Evolutionary conservation across 2,888 invertebrate genomes (phyloP), one percentile per base, ranked within the genome.

Genomic region (Cynaeus angustus): DNA sequence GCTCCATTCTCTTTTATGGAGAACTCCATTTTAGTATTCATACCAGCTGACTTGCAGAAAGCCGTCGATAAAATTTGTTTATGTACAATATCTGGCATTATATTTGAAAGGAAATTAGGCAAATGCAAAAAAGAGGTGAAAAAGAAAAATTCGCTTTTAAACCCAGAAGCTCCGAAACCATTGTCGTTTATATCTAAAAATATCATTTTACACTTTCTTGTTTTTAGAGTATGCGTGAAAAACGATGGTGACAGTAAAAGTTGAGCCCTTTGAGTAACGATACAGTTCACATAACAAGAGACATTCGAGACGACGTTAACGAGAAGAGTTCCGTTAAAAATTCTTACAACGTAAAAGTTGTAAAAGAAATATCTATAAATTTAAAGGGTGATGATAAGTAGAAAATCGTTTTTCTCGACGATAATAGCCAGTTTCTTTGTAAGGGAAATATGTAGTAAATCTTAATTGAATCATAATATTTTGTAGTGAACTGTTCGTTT

Each of bases 1-100:
- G 56, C 33, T 26, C 56, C 56, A 66, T 66, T 66, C 66, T 30
- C 46, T 66, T 66, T 66, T 66, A 66, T 66, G 56, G 33, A 43
- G 21, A 41, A 13, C 33, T 41, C 52, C 37, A 38, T 43, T 67
- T 52, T 50, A 48, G 46, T 38, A 66, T 66, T 55, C 48, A 38
- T 55, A 53, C 58, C 52, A 66, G 13, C 55, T 50, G 50, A 68
- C 56, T 68, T 53, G 45, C 55, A 53, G 33, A 37, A 26, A 53
- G n/a, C 53, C 37, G 33, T 53, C 53, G 53, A 53, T 53, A 53
- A 53, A 53, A 30, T 53, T 53, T 53, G 53, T 37, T 53, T 53
- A 53, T 53, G 53, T 37, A 37, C 37, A 53, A 53, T 50, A 21
- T 28, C 48, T 50, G 28, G n/a, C 21, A 26, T 21, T 28, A 14